Base-by-base conservation (phyloP, 2,797 vertebrate genomes). In the Cyprinella venusta region DNA sequence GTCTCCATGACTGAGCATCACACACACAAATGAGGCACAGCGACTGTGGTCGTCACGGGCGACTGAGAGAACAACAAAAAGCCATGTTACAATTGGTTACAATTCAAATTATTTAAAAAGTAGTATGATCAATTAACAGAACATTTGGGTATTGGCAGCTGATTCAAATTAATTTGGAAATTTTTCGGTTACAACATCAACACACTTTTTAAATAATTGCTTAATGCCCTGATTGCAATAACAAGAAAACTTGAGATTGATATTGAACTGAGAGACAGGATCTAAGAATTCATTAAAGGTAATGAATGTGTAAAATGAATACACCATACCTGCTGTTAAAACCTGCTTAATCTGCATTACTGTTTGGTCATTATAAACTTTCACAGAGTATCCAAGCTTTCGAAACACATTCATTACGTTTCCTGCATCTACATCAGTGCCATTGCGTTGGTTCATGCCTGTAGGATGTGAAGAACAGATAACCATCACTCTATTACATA, bases 371-470 rank as follows among this genome's bases (percentile, higher is more conserved):
- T 95, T 95, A 91, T 90, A 93, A 85, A 94, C 63, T 86, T 92
- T 94, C 69, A 91, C 92, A 86, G 89, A 89, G 67, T 95, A 95
- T 21, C 95, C 94, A 86, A 95, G 75, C 80, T 91, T 94, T 1
- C 84, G 38, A 71, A 95, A 95, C 19, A 89, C 91, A 64, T 91
- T 92, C 91, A 93, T 90, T 1, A 74, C 87, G 8, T 94, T 95
- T 52, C 69, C 94, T n/a, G 94, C 94, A 33, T 95, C 94, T 0
- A 94, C 88, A 2, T 95, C 94, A 0, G 95, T 95, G 8, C 95
- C 95, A 9, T 94, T 95, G 48, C 95, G 90, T 65, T 92, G 90
- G 88, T 95, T 95, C 94, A 95, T 95, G 61, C 94, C 94, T 95
- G 79, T 63, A 21, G 38, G 9, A 24, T 12, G 36, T 19, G 76